Evolutionary conservation across 1,140 invertebrate genomes (phyloP), one percentile per base, ranked within the genome.

Genomic region (Nixonia krombeini): DNA sequence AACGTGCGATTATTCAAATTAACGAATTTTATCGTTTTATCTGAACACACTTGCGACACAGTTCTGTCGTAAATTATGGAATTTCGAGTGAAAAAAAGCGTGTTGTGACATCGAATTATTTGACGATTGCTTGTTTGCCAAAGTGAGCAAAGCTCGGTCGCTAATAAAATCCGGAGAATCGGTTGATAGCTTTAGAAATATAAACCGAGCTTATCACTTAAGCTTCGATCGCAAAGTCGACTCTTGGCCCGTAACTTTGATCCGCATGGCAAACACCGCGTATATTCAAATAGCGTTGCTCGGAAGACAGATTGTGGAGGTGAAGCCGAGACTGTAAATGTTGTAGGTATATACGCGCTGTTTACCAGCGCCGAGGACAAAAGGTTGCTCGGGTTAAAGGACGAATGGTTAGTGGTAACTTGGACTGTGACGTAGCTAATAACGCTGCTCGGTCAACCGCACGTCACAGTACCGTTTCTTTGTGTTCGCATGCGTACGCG

Each of bases 371-470:
- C 41, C 47, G 33, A 16, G 21, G 50, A 56, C 64, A 61, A 67
- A 61, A 61, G 56, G 38, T 61, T 23, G 40, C 50, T 57, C 17
- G 18, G 49, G 41, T 46, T 57, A 61, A 67, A 67, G 64, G 64
- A 40, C 28, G 53, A 65, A 58, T 37, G 37, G 44, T 49, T 58
- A 25, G 53, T 41, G 38, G 53, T 59, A 63, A 49, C 38, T 69
- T 12, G 66, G 45, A 69, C 55, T 63, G 45, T 69, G 50, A 58
- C 58, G 45, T 58, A 44, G 55, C 69, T 73, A 75, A 76, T 73
- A 72, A 69, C 62, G 37, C 57, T 45, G 49, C 51, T 50, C 59
- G 62, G 58, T 66, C 50, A 75, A 75, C 53, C 52, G 33, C 61
- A 58, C 49, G 40, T 55, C 63, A 18, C 33, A 37, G 33, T 37